Evolutionary conservation across 2,113 vertebrate species (phyloP), one percentile per base, ranked within the genome.

Genomic region (Pseudolaguvia tuberculata): DNA sequence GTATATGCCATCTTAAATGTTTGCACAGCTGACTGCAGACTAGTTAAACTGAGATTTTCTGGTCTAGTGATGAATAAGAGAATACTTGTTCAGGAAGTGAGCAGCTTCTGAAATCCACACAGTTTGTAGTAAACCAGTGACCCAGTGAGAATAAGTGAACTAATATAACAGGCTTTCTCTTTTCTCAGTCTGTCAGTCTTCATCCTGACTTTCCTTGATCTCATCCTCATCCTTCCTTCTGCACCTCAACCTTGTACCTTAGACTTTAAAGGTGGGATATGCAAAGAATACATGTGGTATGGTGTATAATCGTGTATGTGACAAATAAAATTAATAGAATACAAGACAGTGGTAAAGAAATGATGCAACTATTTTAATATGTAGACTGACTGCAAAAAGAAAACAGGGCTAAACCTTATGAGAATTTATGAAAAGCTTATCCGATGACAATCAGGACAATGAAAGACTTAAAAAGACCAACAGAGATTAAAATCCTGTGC

Each of bases 161-260:
- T 66, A 42, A 66, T 20, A 50, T 27, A 66, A 27, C 15, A 50
- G 45, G 21, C 45, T 48, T 48, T 66, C 8, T 18, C n/a, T n/a
- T n/a, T n/a, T n/a, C n/a, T n/a, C n/a, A n/a, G n/a, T n/a, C 15
- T 66, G 45, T 13, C 39, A 62, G 20, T 50, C 63, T 66, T 48
- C n/a, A n/a, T n/a, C 45, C 48, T 21, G 47, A 48, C 45, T 76
- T 31, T 63, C 31, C 65, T 61, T 70, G 52, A 57, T 47, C 52
- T 65, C 39, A 29, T 29, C 66, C 61, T 50, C n/a, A n/a, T n/a
- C n/a, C n/a, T n/a, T n/a, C 17, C 56, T 72, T 57, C 55, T 66
- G 45, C 52, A 13, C n/a, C n/a, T n/a, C n/a, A n/a, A n/a, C n/a
- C n/a, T n/a, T n/a, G n/a, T n/a, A n/a, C n/a, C n/a, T n/a, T n/a